phyloP scores from a whole-genome alignment of 1,140 invertebrate genomes.

The Drosophila lacteicornis region DNA sequence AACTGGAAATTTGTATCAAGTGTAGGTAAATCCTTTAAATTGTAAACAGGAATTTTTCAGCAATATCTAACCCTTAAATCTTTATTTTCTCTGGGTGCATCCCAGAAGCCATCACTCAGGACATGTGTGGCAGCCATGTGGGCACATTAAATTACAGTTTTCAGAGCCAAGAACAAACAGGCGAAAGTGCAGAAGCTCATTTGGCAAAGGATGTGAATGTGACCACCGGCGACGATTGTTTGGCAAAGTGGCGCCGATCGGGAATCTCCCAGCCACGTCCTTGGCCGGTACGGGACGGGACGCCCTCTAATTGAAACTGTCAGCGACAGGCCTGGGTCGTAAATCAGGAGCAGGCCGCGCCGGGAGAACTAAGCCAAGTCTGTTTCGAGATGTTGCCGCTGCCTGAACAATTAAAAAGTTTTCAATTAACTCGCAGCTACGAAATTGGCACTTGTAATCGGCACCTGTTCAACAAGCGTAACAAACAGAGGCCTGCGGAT shows the following conservation, averaged over 20 bases:
- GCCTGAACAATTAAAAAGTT: constrained; percentile 77
- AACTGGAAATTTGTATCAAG: no score
- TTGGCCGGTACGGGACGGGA: not conserved
- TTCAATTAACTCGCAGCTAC: constrained; percentile 75
- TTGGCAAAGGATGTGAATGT: constrained; percentile 26
- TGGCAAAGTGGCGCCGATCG: constrained; percentile 32
- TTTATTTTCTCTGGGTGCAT: constrained; percentile 20
- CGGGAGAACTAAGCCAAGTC: constrained; percentile 62
- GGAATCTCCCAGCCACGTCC: constrained; percentile 18
- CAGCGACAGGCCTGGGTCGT: constrained; percentile 64
- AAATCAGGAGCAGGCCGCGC: constrained; percentile 56
- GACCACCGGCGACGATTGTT: constrained; percentile 31
- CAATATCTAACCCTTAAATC: no score
- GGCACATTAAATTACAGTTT: constrained; percentile 63
- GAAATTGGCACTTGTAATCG: constrained; percentile 80
- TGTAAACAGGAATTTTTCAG: not conserved
- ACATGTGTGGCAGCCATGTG: constrained; percentile 26
- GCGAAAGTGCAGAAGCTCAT: constrained; percentile 51
- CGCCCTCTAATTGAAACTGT: constrained; percentile 75
- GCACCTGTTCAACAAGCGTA: constrained; percentile 81
- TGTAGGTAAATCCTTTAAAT: not conserved
- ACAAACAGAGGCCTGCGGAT: constrained; percentile 44
- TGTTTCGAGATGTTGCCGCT: constrained; percentile 53
- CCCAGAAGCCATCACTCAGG: constrained; percentile 5
- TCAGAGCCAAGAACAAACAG: constrained; percentile 57